These are phyloP conservation scores for Tinamus major DNA, from an alignment of 2,797 vertebrate genomes.

Conservation along the genomic window DNA sequence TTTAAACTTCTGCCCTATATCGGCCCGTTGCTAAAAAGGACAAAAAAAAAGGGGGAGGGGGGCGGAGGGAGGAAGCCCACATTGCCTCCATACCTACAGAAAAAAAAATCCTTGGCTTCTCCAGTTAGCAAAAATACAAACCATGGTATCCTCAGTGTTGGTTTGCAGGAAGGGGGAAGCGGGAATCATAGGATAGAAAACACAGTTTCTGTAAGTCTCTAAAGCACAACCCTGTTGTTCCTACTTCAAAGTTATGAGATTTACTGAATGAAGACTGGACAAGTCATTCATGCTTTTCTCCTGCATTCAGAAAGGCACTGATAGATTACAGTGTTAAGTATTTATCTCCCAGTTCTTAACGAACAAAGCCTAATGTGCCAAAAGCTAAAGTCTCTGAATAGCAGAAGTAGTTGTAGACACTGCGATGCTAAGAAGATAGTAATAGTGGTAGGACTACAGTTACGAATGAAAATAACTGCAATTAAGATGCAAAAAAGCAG, in stretches of 20 bases:
- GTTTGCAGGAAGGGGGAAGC: conserved; percentile 41
- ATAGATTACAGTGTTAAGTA: conserved; percentile 81
- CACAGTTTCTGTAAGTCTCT: conserved; percentile 85
- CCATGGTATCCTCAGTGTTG: conserved; percentile 79
- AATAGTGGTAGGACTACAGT: conserved; percentile 77
- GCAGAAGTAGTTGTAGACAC: conserved; percentile 77
- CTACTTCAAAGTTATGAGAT: conserved; percentile 76
- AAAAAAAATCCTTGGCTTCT: conserved; percentile 78
- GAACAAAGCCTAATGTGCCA: conserved; percentile 81
- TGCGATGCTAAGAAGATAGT: conserved; percentile 80
- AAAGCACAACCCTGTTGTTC: conserved; percentile 85
- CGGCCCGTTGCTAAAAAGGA: conserved; percentile 58
- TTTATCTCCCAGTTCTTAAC: conserved; percentile 81
- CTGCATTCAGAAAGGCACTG: conserved; percentile 86
- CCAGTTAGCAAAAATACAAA: conserved; percentile 84
- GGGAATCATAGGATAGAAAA: conserved; percentile 80
- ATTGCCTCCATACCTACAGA: conserved; percentile 51
- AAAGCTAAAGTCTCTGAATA: conserved; percentile 83
- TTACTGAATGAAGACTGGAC: conserved; percentile 79
- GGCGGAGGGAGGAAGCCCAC: background rate
- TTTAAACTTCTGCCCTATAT: conserved; percentile 33
- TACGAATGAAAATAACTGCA: conserved; percentile 78
- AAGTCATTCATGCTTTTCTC: conserved; percentile 85
- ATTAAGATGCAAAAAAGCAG: conserved; percentile 86
- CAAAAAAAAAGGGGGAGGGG: background rate